Percentiles rank a stretch among this genome's conserved stretches.
Conservation (phyloP, 2,113 vertebrate genomes). For the Dipodomys stephensi region DNA sequence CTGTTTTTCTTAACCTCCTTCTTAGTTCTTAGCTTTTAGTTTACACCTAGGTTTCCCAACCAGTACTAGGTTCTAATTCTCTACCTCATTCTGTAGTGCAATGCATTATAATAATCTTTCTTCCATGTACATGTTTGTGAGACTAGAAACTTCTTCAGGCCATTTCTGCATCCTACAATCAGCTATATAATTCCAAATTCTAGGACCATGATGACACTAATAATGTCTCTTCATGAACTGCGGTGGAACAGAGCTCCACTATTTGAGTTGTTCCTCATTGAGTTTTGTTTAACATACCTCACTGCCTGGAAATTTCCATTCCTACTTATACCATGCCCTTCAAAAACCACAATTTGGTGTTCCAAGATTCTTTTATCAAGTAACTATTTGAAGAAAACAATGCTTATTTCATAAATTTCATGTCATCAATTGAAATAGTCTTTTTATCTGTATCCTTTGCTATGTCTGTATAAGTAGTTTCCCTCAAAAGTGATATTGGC, state of each 20-base stretch:
- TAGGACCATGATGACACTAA: not conserved
- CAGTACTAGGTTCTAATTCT: not conserved
- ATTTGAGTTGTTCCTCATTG: not conserved
- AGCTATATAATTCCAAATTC: not conserved
- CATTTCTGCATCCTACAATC: not conserved
- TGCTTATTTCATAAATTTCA: constrained; percentile 46
- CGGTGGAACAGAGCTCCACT: not conserved
- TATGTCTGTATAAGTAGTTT: constrained; percentile 1
- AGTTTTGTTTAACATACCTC: not conserved
- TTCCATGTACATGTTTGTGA: not conserved
- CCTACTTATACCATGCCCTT: not conserved
- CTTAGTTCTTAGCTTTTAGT: not conserved
- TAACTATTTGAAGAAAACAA: not conserved
- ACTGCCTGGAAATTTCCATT: not conserved
- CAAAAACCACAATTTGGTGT: constrained; percentile 18
- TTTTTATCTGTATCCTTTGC: constrained; percentile 15
- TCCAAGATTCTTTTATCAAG: not conserved
- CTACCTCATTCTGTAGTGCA: not conserved
- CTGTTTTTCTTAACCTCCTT: not conserved
- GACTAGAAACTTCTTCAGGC: not conserved
- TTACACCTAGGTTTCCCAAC: not conserved
- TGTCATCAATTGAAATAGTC: constrained; percentile 20
- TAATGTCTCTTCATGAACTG: not conserved
- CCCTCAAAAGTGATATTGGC: not conserved
- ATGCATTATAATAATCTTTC: constrained; percentile 32